phyloP scores from a whole-genome alignment of 53 echinoderm and acorn worm genomes.

The Patiria pectinifera region DNA sequence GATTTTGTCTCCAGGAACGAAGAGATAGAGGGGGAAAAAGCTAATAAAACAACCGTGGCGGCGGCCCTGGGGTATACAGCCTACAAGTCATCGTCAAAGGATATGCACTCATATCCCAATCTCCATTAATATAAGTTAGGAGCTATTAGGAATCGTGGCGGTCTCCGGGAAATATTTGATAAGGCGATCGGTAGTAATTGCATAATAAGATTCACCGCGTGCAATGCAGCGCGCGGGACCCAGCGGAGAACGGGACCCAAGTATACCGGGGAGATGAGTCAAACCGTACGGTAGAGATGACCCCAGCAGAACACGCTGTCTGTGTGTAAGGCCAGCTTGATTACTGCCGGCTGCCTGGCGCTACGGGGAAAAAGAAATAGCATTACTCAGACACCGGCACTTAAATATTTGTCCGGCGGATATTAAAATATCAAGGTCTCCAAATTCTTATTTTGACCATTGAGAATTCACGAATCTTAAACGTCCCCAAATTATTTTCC shows the following conservation, averaged over 20 bases:
- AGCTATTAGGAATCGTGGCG: conserved; percentile 42
- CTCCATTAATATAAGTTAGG: conserved; percentile 64
- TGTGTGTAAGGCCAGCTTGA: conserved; percentile 4
- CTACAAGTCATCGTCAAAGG: conserved; percentile 59
- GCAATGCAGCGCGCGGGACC: conserved; percentile 2
- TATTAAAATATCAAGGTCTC: conserved; percentile 6
- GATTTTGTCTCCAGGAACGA: conserved; percentile 53
- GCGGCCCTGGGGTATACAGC: conserved; percentile 56
- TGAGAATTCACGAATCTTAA: background rate
- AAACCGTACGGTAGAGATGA: conserved; percentile 30
- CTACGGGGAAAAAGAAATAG: background rate
- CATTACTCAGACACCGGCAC: conserved; percentile 20
- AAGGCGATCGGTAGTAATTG: conserved; percentile 65
- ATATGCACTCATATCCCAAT: conserved; percentile 55
- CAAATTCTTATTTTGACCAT: background rate
- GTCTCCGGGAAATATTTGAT: conserved; percentile 47
- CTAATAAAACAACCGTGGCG: conserved; percentile 57
- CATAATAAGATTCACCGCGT: conserved; percentile 51
- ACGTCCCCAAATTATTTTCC: background rate
- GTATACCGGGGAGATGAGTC: conserved; percentile 25
- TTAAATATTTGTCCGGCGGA: background rate
- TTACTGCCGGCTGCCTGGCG: background rate
- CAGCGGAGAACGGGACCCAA: background rate
- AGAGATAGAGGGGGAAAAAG: conserved; percentile 25
- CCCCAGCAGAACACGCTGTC: conserved; percentile 42